These are phyloP conservation scores for Telenomus remus DNA, from an alignment of 1,140 invertebrate species.

Conservation along the genomic window DNA sequence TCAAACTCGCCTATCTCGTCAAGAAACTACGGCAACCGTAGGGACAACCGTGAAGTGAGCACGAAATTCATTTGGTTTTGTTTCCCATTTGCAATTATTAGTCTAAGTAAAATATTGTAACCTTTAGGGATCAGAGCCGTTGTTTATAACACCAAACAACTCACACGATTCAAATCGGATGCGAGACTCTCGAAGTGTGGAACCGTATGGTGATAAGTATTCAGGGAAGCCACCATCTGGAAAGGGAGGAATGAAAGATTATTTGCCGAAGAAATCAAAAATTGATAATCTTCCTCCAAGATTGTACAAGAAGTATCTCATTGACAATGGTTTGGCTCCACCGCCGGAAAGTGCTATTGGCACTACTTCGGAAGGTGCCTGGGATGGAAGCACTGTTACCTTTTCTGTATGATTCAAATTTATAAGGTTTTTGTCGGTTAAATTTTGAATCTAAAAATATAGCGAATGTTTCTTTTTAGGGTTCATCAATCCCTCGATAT, in stretches of 20 bases:
- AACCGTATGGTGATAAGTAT: constrained; percentile 74
- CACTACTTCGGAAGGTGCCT: constrained; percentile 69
- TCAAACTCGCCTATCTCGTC: constrained; percentile 65
- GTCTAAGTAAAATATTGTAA: neutral
- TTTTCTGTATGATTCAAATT: constrained; percentile 68
- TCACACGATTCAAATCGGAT: constrained; percentile 69
- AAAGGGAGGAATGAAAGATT: constrained; percentile 69
- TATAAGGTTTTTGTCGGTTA: neutral
- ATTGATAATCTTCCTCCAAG: constrained; percentile 76
- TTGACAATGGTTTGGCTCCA: constrained; percentile 72
- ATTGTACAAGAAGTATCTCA: constrained; percentile 75
- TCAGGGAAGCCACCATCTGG: constrained; percentile 77
- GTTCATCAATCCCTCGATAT: constrained; percentile 58
- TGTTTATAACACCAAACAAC: constrained; percentile 67
- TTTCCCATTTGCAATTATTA: neutral
- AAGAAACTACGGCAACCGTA: constrained; percentile 64
- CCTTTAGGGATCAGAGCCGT: constrained; percentile 76
- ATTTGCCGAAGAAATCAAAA: constrained; percentile 69
- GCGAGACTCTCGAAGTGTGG: constrained; percentile 77
- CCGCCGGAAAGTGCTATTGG: constrained; percentile 60
- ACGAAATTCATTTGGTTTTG: constrained; percentile 11
- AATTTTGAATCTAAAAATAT: neutral
- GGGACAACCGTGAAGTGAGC: constrained; percentile 68
- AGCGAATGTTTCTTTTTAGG: constrained; percentile 47
- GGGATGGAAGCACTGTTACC: constrained; percentile 75